A percentile compares a stretch with the other conserved stretches of the same genome.
Evolutionary conservation across 2,888 invertebrate genomes (phyloP).

Genomic region (Spisula subtruncata): DNA sequence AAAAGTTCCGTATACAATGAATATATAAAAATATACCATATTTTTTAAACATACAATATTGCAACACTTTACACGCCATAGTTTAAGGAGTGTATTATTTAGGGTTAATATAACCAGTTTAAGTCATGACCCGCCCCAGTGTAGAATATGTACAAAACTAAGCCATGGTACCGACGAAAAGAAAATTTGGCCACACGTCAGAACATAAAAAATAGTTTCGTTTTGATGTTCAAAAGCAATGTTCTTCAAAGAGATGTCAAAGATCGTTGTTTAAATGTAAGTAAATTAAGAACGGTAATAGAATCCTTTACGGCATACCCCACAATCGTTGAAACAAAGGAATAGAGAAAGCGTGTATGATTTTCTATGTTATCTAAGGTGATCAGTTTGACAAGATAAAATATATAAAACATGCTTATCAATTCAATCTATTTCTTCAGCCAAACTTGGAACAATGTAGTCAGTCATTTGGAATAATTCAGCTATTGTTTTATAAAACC

Average conservation of each 20-base stretch:
- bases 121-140: too few species aligned
- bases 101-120: too few species aligned
- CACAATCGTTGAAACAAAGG: not conserved
- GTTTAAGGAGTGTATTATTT: too few species aligned
- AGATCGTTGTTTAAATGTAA: constrained; percentile 20
- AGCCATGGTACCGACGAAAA: not conserved
- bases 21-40: too few species aligned
- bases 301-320: not conserved
- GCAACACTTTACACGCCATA: too few species aligned
- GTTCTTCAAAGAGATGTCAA: constrained; percentile 24
- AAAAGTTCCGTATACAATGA: too few species aligned
- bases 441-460: not conserved
- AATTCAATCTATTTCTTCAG: constrained; percentile 6
- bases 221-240: not conserved
- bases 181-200: not conserved
- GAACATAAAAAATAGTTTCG: not conserved
- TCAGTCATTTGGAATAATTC: constrained; percentile 26
- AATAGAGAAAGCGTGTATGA: not conserved
- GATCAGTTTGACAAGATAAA: constrained; percentile 32
- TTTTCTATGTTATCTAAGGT: not conserved
- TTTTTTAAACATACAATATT: too few species aligned
- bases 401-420: constrained; percentile 44
- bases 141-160: not conserved
- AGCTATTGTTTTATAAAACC: not conserved
- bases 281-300: constrained; percentile 3